Conservation (phyloP, 2,113 vertebrate species). For the Mungos mungo region DNA sequence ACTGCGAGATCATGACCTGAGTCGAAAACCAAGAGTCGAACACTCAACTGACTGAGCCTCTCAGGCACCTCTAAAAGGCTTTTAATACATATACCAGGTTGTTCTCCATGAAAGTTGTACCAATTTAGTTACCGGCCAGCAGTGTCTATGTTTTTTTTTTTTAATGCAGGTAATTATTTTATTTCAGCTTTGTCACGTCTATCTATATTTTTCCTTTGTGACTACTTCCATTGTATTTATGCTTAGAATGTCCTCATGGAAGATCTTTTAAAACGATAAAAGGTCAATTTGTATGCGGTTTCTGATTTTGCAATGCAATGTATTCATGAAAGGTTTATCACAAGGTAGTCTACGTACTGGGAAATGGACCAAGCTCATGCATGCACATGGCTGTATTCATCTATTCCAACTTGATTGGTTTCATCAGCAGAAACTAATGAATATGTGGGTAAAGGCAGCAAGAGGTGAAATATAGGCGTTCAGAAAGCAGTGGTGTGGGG, state of each 20-base stretch:
- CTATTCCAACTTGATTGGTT: slow-evolving; percentile 56
- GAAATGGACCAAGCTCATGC: slow-evolving; percentile 62
- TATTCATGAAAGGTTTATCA: slow-evolving; percentile 70
- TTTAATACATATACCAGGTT: slow-evolving; percentile 53
- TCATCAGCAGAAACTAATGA: slow-evolving; percentile 60
- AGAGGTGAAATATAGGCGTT: slow-evolving; percentile 16
- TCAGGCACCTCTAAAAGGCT: background rate
- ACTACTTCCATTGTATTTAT: slow-evolving; percentile 45
- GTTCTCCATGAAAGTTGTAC: slow-evolving; percentile 50
- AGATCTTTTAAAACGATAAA: slow-evolving; percentile 58
- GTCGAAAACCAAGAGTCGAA: background rate
- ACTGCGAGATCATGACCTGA: background rate
- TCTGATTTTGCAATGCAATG: slow-evolving; percentile 64
- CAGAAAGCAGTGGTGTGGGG: slow-evolving; percentile 11
- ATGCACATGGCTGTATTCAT: slow-evolving; percentile 58
- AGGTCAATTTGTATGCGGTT: slow-evolving; percentile 65
- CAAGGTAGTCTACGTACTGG: slow-evolving; percentile 54
- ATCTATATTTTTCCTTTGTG: slow-evolving; percentile 54
- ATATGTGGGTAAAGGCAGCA: slow-evolving; percentile 56
- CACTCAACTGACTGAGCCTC: background rate
- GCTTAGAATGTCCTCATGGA: slow-evolving; percentile 57
- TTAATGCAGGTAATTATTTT: slow-evolving; percentile 40
- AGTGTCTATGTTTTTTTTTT: background rate
- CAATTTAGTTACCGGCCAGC: slow-evolving; percentile 42
- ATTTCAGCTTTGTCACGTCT: slow-evolving; percentile 52